Evolutionary conservation across 2,113 vertebrate species (phyloP).

Genomic region (Heterotis niloticus): DNA sequence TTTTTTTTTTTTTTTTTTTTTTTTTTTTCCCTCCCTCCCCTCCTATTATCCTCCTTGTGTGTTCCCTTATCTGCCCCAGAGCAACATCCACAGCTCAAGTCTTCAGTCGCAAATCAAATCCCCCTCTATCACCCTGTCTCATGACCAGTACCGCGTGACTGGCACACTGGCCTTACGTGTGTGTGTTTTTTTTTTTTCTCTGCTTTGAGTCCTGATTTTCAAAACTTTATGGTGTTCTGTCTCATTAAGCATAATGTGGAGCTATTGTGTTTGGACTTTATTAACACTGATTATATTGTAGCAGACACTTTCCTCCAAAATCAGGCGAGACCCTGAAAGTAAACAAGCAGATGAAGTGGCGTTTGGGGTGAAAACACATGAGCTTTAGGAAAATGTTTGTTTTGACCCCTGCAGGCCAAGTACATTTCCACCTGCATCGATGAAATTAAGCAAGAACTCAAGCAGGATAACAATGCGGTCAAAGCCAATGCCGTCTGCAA

Average conservation of each 20-base stretch:
- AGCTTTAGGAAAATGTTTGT: not conserved
- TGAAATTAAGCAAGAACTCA: conserved; percentile 97
- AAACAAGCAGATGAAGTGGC: not conserved
- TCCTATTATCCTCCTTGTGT: not conserved
- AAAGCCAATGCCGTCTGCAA: conserved; percentile 98
- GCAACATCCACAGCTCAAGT: not conserved
- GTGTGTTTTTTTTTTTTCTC: not conserved
- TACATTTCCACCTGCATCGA: conserved; percentile 98
- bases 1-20: no score
- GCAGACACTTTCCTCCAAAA: no score
- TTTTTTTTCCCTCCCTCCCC: no score
- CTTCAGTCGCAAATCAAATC: not conserved
- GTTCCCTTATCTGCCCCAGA: not conserved
- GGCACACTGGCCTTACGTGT: not conserved
- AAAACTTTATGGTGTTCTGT: not conserved
- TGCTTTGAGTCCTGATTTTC: not conserved
- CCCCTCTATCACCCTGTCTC: not conserved
- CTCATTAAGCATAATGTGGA: no score
- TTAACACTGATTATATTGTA: no score
- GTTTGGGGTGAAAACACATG: not conserved
- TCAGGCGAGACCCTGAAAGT: no score
- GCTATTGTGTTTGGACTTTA: no score
- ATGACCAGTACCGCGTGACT: not conserved
- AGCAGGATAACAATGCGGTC: conserved; percentile 97
- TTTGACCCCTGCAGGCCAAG: conserved; percentile 75